phyloP scores from a whole-genome alignment of 2,797 vertebrate species.

The Taeniopygia guttata region DNA sequence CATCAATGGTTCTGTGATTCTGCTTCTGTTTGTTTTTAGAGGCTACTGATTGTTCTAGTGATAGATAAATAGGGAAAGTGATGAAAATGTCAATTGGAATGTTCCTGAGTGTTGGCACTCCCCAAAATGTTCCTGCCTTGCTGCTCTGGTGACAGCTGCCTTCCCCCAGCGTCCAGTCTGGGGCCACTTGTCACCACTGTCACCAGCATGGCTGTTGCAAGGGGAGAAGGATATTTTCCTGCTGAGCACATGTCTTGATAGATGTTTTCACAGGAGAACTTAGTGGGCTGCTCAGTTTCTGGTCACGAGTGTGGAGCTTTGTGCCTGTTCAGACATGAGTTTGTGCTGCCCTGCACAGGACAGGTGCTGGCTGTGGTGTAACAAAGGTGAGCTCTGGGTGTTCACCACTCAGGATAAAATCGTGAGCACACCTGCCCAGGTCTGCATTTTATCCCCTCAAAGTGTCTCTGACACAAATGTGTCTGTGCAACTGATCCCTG shows the following conservation, averaged over 20 bases:
- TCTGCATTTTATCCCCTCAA: neutral
- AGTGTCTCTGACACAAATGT: accelerated
- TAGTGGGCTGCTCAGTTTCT: neutral
- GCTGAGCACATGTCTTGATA: accelerated
- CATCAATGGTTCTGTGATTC: neutral
- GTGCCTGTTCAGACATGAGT: accelerated
- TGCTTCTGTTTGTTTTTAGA: neutral
- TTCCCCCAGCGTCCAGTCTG: neutral
- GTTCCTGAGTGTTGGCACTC: neutral
- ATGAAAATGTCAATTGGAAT: neutral
- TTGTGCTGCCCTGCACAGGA: neutral
- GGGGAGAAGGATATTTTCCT: neutral
- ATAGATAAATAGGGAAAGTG: neutral
- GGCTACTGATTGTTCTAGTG: neutral
- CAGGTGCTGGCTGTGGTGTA: accelerated
- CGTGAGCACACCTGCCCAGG: neutral
- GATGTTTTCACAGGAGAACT: neutral
- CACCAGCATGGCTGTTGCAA: neutral
- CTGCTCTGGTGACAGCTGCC: neutral
- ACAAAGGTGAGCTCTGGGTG: neutral
- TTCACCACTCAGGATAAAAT: neutral
- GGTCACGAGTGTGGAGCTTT: accelerated
- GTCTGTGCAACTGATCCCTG: neutral
- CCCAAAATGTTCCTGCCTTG: neutral
- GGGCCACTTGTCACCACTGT: neutral